These are phyloP conservation scores for Epinephelus awoara DNA, from an alignment of 2,797 vertebrate genomes.

Conservation along the genomic window DNA sequence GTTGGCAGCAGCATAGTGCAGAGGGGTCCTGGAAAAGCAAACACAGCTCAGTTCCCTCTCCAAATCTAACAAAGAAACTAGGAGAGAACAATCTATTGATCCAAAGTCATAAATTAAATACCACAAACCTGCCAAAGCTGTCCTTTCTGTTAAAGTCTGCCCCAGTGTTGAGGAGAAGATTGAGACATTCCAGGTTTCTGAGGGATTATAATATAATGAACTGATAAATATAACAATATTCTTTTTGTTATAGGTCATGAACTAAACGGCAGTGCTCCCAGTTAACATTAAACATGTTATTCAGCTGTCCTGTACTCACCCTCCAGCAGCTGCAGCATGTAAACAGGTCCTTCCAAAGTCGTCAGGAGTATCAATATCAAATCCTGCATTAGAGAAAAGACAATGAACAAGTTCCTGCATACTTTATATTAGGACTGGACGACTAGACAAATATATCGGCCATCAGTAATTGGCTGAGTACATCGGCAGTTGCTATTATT, in stretches of 20 bases:
- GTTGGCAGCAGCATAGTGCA: constrained; percentile 99
- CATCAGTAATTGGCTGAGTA: too few relatives aligned
- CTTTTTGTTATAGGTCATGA: neutral
- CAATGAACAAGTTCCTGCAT: constrained; percentile 14
- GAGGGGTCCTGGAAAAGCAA: constrained; percentile 89
- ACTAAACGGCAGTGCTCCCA: neutral
- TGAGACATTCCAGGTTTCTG: constrained; percentile 99
- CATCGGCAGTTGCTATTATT: too few relatives aligned
- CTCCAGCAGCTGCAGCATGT: constrained; percentile 98
- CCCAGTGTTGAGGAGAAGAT: constrained; percentile 96
- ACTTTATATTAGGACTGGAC: neutral
- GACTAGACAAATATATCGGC: too few relatives aligned
- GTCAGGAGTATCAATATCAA: constrained; percentile 97
- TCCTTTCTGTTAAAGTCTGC: constrained; percentile 98
- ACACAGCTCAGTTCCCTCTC: constrained; percentile 47
- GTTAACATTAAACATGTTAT: neutral
- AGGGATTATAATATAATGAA: constrained; percentile 19
- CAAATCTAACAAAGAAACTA: constrained; percentile 22
- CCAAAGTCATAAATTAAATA: constrained; percentile 9
- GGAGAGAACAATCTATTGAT: constrained; percentile 13
- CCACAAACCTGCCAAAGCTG: constrained; percentile 94
- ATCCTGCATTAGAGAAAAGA: constrained; percentile 84
- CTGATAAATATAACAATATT: neutral
- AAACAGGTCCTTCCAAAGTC: constrained; percentile 99
- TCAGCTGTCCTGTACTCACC: constrained; percentile 84